phyloP scores from a whole-genome alignment of 2,888 invertebrate genomes.

The Esperia sulphurella region DNA sequence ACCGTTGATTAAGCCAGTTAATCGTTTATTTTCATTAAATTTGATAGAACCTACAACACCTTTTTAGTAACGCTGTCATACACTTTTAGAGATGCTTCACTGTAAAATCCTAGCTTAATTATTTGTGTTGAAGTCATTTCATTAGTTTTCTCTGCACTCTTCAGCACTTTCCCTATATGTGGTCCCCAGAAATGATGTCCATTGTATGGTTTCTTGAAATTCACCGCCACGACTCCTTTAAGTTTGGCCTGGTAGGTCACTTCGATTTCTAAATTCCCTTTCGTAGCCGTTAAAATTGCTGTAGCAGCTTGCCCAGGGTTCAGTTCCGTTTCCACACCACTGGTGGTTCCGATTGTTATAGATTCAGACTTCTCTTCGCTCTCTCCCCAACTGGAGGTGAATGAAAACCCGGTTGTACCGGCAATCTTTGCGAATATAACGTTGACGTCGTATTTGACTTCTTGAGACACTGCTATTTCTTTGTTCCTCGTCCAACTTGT shows the following conservation, averaged over 20 bases:
- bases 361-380: constrained; percentile 51
- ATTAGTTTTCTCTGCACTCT: constrained; percentile 35
- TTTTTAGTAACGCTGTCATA: constrained; percentile 33
- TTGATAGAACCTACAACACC: no score
- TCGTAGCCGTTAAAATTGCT: constrained; percentile 48
- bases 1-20: no score
- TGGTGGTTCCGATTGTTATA: constrained; percentile 45
- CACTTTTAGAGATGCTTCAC: constrained; percentile 50
- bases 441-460: constrained; percentile 51
- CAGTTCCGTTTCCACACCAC: constrained; percentile 50
- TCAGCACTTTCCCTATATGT: constrained; percentile 39
- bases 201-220: constrained; percentile 37
- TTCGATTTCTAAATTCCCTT: constrained; percentile 48
- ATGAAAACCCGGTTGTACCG: constrained; percentile 46
- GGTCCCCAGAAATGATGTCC: constrained; percentile 61
- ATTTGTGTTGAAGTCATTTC: constrained; percentile 35
- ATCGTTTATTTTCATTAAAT: no score
- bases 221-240: constrained; percentile 53
- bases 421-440: constrained; percentile 43
- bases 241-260: constrained; percentile 40
- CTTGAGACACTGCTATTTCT: constrained; percentile 44
- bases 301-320: constrained; percentile 48
- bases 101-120: constrained; percentile 46
- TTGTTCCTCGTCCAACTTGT: constrained; percentile 47
- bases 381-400: constrained; percentile 45